Conservation (phyloP, 2,113 vertebrate genomes). For the Hemibagrus wyckioides region DNA sequence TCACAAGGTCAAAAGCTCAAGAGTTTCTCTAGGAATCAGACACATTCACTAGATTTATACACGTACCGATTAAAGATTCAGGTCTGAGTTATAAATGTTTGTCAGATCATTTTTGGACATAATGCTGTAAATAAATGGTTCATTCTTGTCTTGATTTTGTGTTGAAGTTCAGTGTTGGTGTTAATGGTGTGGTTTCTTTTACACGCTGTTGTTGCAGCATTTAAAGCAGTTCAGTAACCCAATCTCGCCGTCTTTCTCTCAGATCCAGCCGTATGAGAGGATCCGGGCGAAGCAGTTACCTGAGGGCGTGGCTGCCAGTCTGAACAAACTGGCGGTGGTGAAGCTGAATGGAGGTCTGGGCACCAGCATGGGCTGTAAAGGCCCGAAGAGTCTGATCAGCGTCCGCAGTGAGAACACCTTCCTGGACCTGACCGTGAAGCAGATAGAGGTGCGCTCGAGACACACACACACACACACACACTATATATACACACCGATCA, state of each 20-base stretch:
- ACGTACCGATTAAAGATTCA: neutral
- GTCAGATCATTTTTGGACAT: neutral
- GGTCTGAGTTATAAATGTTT: neutral
- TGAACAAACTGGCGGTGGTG: constrained; percentile 93
- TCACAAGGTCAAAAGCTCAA: neutral
- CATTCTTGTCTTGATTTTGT: no score
- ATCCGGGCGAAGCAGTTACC: constrained; percentile 84
- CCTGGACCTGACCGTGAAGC: constrained; percentile 94
- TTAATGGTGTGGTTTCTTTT: no score
- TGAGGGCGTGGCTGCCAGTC: constrained; percentile 77
- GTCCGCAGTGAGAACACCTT: constrained; percentile 97
- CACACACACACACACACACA: neutral
- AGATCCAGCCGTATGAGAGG: constrained; percentile 93
- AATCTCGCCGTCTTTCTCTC: constrained; percentile 11
- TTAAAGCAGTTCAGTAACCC: neutral
- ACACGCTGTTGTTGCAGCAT: neutral
- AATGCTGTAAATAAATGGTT: neutral
- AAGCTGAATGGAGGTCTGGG: constrained; percentile 96
- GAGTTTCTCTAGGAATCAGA: neutral
- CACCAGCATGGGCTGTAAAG: constrained; percentile 98
- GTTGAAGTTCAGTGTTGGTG: neutral
- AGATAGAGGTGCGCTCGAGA: constrained; percentile 86
- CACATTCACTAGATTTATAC: neutral
- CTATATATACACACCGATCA: neutral
- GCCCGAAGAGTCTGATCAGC: constrained; percentile 95